Base-by-base conservation (phyloP, 2,888 invertebrate species). In the Orthonevra nobilis region DNA sequence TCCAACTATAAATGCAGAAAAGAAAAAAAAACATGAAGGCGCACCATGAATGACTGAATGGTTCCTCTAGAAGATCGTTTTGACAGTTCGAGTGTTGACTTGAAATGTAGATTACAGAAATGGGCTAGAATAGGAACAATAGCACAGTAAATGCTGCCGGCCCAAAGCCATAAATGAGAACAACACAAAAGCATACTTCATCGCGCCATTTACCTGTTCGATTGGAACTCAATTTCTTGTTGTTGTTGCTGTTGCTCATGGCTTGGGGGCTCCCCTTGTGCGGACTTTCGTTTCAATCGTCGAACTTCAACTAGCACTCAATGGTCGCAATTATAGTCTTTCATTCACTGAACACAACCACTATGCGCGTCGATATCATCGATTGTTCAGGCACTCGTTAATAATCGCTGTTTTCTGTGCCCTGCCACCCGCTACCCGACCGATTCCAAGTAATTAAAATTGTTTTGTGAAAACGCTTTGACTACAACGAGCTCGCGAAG, bases 191-290 rank as follows among this genome's bases (percentile, higher is more conserved):
- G 56, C 23, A 30, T 28, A 58, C 56, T 44, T 66, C n/a, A 50
- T 10, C 15, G 30, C n/a, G 7, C 30, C 42, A 38, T 52, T 77
- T 72, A 72, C 77, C 77, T 72, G 56, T 60, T 58, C 58, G 77
- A 70, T 70, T 77, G 63, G 30, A 36, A 70, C 64, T 72, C 23
- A 44, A 60, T 26, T 64, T 58, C 3, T 60, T 40, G 63, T 17
- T 63, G 63, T 63, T 70, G 58, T 52, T 63, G 7, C n/a, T 19
- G 3, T 15, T 3, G 3, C 30, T 38, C 3, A 12, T 23, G 20
- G 17, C 42, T 52, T 58, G 54, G n/a, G n/a, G 54, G 32, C 56
- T 68, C 28, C 36, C 26, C 19, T 46, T 40, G 6, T n/a, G n/a
- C n/a, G n/a, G n/a, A 34, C 12, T 30, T 28, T 17, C 23, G 30